These are phyloP conservation scores for Odontomyia ornata DNA, from an alignment of 2,888 invertebrate species.

Conservation along the genomic window DNA sequence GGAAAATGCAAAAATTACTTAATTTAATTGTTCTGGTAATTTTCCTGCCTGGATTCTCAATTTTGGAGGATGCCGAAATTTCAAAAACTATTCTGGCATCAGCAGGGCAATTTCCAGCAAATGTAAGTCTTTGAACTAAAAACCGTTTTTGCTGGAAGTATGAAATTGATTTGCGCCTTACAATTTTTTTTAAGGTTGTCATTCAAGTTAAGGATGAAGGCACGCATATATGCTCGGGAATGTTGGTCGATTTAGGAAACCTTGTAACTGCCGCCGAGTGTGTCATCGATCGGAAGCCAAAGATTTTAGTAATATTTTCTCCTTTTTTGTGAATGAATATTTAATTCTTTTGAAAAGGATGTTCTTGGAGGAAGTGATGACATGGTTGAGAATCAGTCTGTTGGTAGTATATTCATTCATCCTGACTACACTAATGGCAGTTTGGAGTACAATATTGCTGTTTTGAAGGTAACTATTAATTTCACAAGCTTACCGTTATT, in stretches of 20 bases:
- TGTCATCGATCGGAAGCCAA: not conserved
- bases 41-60: not conserved
- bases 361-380: not conserved
- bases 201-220: not conserved
- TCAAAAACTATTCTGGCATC: not conserved
- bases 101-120: conserved; percentile 8
- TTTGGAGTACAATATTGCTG: conserved; percentile 25
- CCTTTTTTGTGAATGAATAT: not conserved
- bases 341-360: not conserved
- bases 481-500: not conserved
- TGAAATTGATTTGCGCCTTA: no score
- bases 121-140: not conserved
- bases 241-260: not conserved
- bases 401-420: not conserved
- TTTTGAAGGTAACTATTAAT: not conserved
- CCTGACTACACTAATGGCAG: conserved; percentile 2
- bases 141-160: not conserved
- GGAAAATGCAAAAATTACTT: not conserved
- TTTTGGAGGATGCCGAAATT: not conserved
- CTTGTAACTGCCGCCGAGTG: conserved; percentile 4
- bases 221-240: conserved; percentile 11
- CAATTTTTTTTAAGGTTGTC: no score
- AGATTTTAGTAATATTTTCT: not conserved
- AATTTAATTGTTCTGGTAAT: not conserved
- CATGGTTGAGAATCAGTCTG: not conserved